Evolutionary conservation across 2,888 invertebrate species (phyloP), one percentile per base, ranked within the genome.

Genomic region (Unio pictorum): DNA sequence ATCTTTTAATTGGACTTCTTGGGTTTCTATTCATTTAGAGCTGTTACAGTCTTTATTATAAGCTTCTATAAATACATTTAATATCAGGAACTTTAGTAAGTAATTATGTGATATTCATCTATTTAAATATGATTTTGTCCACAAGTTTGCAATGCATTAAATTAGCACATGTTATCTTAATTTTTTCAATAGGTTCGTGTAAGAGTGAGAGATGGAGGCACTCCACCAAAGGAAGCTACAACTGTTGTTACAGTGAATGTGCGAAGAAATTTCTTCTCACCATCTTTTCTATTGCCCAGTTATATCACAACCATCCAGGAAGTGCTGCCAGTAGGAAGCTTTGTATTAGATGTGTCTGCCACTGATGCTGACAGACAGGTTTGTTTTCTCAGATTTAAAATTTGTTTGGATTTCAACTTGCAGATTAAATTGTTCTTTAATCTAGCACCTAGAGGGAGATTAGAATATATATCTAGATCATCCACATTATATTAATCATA

Each of bases 211-310:
- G 86, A 86, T 75, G 84, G 85, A 8, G 85, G 83, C 11, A 61
- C 56, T 18, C 82, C 82, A 6, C 59, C 74, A 0, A 64, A 61
- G 55, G 62, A 60, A 28, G 79, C 78, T 66, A 61, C 64, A 11
- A 69, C 62, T 20, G 61, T 73, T n/a, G 73, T 86, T 17, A 81
- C 74, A 23, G 76, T 87, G 3, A 80, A 72, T 26, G 75, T 87
- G 8, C 69, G 76, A 45, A 71, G 85, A 8, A 87, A 87, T 71
- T 80, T 83, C 66, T 63, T 69, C 30, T 69, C 81, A 23, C 89
- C 89, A 18, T 45, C 45, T 15, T 45, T 45, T 45, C 66, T 85
- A 61, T 30, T 55, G 8, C 61, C 62, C 23, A 23, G 55, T 11
- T 67, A 76, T 18, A 66, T 72, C 56, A 66, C 70, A 8, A 78